Conservation (phyloP, 2,113 vertebrate genomes). For the cattle (Bos taurus) region DNA sequence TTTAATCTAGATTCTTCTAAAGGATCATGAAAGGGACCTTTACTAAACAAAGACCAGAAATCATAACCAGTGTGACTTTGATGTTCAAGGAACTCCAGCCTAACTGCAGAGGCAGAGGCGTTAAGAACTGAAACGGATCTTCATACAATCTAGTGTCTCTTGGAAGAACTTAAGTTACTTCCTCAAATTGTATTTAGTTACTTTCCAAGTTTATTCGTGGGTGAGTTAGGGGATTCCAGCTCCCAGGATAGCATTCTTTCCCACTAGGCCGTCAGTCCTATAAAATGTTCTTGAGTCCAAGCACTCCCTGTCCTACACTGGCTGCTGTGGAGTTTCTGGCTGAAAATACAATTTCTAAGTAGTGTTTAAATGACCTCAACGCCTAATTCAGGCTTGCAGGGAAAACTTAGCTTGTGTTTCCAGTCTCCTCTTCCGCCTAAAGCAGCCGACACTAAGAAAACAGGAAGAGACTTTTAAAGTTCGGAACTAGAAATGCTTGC, state of each 20-base stretch:
- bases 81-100: not conserved
- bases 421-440: not conserved
- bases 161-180: not conserved
- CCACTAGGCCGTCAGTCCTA: not conserved
- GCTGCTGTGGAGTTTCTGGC: not conserved
- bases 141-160: not conserved
- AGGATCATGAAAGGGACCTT: not conserved
- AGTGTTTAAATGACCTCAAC: not conserved
- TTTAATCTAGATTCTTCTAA: not conserved
- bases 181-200: not conserved
- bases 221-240: not conserved
- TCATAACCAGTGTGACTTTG: not conserved
- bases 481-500: not conserved
- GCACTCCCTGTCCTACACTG: not conserved
- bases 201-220: not conserved
- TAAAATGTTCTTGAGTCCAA: not conserved
- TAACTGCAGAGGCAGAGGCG: not conserved
- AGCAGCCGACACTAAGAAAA: accelerated
- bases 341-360: not conserved
- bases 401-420: not conserved
- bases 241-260: not conserved
- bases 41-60: not conserved
- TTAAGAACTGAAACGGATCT: not conserved
- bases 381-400: not conserved
- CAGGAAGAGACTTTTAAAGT: not conserved